A percentile compares a stretch with the other conserved stretches of the same genome.
Evolutionary conservation across 2,113 vertebrate genomes (phyloP).

Genomic region (Hypocryptadius cinnamomeus): DNA sequence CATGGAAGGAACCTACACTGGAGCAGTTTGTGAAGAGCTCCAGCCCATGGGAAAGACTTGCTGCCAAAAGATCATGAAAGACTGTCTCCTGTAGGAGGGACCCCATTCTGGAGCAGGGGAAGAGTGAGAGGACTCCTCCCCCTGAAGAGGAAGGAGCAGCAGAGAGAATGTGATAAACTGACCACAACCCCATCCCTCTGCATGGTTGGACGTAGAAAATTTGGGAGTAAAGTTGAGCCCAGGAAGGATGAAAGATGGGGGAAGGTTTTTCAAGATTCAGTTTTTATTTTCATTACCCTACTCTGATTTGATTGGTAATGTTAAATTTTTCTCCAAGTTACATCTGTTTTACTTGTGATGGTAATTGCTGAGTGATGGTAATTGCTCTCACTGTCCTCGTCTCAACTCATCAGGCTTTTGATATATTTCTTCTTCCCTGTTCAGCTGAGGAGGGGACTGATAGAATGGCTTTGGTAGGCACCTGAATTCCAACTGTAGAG

Average conservation of each 20-base stretch:
- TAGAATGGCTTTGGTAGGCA: background rate
- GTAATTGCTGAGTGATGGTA: background rate
- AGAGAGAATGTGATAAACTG: background rate
- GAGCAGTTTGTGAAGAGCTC: background rate
- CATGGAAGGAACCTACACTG: background rate
- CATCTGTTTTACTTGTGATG: background rate
- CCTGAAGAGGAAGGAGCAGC: background rate
- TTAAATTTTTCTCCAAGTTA: background rate
- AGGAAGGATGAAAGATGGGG: background rate
- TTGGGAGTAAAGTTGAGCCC: background rate
- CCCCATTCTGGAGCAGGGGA: background rate
- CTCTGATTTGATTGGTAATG: background rate
- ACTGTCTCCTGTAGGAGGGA: background rate
- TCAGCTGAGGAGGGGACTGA: background rate
- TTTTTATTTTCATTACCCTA: background rate
- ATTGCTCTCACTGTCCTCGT: background rate
- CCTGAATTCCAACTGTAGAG: background rate
- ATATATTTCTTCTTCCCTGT: background rate
- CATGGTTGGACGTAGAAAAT: background rate
- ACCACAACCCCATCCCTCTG: background rate
- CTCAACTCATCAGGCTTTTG: background rate
- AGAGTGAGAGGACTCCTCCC: background rate
- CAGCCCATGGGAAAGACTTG: background rate
- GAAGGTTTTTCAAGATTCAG: background rate
- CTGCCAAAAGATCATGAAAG: background rate